These are phyloP conservation scores for Sebastes dallii DNA, from an alignment of 2,797 vertebrate genomes.

Conservation along the genomic window DNA sequence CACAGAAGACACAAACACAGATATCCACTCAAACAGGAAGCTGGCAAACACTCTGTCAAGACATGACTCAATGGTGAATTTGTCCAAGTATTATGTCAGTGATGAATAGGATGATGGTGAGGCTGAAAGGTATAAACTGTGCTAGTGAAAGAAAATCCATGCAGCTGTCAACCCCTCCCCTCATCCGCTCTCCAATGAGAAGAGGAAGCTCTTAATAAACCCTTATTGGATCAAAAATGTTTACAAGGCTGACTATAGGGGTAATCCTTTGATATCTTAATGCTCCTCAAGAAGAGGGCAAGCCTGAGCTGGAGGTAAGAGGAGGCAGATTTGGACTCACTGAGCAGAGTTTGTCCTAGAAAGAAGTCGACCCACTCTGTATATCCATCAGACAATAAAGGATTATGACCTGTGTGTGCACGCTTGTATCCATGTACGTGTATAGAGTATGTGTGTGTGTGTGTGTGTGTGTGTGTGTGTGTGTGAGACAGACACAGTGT, in stretches of 20 bases:
- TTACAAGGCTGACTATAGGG: slow-evolving; percentile 25
- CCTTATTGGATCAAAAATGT: slow-evolving; percentile 37
- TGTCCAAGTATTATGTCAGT: slow-evolving; percentile 23
- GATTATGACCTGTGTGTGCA: slow-evolving; percentile 34
- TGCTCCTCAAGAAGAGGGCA: slow-evolving; percentile 38
- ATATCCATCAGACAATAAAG: slow-evolving; percentile 58
- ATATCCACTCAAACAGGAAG: slow-evolving; percentile 35
- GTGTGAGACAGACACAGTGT: not conserved
- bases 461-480: not conserved
- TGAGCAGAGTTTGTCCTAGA: not conserved
- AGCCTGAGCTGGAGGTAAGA: slow-evolving; percentile 44
- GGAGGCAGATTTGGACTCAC: not conserved
- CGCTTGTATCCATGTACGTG: not conserved
- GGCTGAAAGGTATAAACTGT: slow-evolving; percentile 32
- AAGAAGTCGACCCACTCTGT: slow-evolving; percentile 39
- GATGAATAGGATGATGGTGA: slow-evolving; percentile 34
- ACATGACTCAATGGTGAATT: slow-evolving; percentile 28
- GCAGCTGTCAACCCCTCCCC: slow-evolving; percentile 41
- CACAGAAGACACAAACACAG: not conserved
- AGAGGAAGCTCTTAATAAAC: slow-evolving; percentile 57
- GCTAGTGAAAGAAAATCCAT: slow-evolving; percentile 45
- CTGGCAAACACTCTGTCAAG: slow-evolving; percentile 33
- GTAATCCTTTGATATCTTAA: slow-evolving; percentile 64
- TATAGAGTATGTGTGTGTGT: not conserved
- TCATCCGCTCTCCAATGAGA: slow-evolving; percentile 34